These are phyloP conservation scores for Mormyrus iriodes DNA, from an alignment of 2,113 vertebrate genomes.

Conservation along the genomic window DNA sequence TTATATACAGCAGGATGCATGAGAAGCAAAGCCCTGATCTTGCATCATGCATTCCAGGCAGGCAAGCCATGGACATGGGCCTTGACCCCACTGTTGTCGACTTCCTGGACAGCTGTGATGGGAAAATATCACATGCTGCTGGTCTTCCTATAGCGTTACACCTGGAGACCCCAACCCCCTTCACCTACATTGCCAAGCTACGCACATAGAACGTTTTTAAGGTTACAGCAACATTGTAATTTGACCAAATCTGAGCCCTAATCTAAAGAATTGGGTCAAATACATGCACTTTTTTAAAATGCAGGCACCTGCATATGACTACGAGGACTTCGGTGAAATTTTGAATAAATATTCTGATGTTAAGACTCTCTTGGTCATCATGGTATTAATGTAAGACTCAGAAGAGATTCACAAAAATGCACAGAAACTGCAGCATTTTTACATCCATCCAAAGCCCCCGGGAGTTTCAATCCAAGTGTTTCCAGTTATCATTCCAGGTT, in stretches of 20 bases:
- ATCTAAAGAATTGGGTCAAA: neutral
- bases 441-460: neutral
- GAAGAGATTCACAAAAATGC: neutral
- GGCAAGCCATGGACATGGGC: neutral
- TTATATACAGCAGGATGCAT: neutral
- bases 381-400: neutral
- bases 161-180: neutral
- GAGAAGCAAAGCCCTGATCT: neutral
- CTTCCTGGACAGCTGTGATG: conserved; percentile 4
- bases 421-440: neutral
- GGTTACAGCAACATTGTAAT: neutral
- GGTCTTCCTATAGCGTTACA: neutral
- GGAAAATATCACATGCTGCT: neutral
- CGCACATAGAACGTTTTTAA: neutral
- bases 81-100: neutral
- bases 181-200: neutral
- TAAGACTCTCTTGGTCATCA: neutral
- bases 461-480: neutral
- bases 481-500: neutral
- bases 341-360: neutral
- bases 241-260: neutral
- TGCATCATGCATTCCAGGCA: neutral
- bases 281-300: neutral
- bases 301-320: neutral
- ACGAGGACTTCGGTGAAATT: neutral